Evolutionary conservation across 2,888 invertebrate species (phyloP), one percentile per base, ranked within the genome.

Genomic region (Bombyx huttoni): DNA sequence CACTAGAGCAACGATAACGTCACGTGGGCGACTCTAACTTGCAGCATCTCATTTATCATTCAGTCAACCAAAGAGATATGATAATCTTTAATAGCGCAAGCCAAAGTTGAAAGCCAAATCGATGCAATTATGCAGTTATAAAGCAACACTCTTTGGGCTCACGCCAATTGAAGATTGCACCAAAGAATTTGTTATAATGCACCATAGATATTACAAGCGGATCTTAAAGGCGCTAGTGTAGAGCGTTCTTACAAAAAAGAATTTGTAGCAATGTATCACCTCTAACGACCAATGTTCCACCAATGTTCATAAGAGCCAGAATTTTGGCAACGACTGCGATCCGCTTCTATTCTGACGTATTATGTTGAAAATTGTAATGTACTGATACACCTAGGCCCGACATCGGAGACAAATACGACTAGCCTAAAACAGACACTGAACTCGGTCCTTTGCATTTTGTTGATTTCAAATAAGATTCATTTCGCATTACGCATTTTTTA

Each of bases 231-330:
- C 59, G 54, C 52, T 55, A 55, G 56, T 66, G 62, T 57, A 67
- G 67, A 58, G 24, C 24, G 24, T 24, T 59, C 61, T 63, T 59
- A 63, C 55, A 56, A 63, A 63, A 63, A 64, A 68, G 65, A 63
- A 60, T 54, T 56, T 61, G 66, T 61, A 53, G 54, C 58, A 63
- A 68, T 76, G 75, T 78, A 74, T 80, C 78, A 78, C 61, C 58
- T 56, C 58, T 40, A 40, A 40, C 57, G 53, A 58, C 59, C 58
- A 62, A 65, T 74, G 68, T 68, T 81, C 57, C 53, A 58, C 59
- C 58, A 62, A 65, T 74, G 68, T 68, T 81, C 79, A 80, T 80
- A 79, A 81, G 78, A 73, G 40, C 64, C 63, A 58, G 59, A 62
- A 64, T 68, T 75, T 84, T 81, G 83, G 78, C 81, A 82, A 67